Conservation (phyloP, 92 coral and sea anemone species). For the Hydrozoanthus gracilis region DNA sequence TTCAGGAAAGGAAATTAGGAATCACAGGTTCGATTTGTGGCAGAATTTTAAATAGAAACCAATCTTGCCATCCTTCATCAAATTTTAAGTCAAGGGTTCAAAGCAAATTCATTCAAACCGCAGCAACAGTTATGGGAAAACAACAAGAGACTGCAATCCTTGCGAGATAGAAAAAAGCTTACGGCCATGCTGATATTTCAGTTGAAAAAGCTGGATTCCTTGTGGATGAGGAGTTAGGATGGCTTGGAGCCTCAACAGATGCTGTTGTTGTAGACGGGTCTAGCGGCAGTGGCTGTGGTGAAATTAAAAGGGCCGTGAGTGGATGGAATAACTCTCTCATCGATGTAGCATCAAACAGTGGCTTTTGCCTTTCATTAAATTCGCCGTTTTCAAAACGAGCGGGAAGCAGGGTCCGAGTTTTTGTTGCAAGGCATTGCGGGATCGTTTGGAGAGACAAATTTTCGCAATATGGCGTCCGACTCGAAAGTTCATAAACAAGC, state of each 20-base stretch:
- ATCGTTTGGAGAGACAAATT: constrained; percentile 35
- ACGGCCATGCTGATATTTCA: constrained; percentile 43
- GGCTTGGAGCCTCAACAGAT: constrained; percentile 54
- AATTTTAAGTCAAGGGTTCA: neutral
- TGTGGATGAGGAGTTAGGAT: constrained; percentile 43
- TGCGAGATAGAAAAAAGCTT: neutral
- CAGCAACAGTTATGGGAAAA: constrained; percentile 20
- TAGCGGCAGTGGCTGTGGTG: constrained; percentile 44
- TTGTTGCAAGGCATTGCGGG: constrained; percentile 11
- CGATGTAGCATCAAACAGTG: constrained; percentile 41
- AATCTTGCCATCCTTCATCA: constrained; percentile 5
- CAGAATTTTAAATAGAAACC: neutral
- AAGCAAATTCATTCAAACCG: constrained; percentile 7
- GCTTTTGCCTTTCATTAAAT: constrained; percentile 22
- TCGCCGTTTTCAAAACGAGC: constrained; percentile 33
- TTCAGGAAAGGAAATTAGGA: neutral
- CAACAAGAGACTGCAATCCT: constrained; percentile 20
- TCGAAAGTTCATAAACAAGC: neutral
- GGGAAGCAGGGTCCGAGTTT: constrained; percentile 10
- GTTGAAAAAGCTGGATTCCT: constrained; percentile 51
- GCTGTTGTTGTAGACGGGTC: constrained; percentile 28
- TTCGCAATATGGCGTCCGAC: neutral
- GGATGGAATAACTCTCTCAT: constrained; percentile 35
- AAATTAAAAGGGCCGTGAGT: constrained; percentile 46
- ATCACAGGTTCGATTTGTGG: constrained; percentile 13